Conservation (phyloP, 2,888 invertebrate species). For the Lithophane leautieri region DNA sequence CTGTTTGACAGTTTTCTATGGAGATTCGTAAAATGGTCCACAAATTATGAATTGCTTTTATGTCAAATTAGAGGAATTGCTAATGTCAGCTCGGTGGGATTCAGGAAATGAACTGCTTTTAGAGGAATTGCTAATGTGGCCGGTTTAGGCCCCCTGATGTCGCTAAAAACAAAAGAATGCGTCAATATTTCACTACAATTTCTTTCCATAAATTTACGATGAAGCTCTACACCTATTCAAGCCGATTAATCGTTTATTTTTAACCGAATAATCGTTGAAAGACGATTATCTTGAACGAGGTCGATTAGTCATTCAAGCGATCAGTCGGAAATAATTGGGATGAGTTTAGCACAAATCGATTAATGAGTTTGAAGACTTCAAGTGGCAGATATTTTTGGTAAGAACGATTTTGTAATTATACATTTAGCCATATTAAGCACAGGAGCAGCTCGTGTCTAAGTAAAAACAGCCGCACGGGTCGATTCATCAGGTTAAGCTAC, state of each 20-base stretch:
- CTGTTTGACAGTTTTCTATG: no score
- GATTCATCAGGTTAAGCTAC: no score
- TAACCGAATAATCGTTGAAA: constrained; percentile 51
- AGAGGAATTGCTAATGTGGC: no score
- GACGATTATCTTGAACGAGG: constrained; percentile 47
- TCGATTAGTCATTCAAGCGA: constrained; percentile 43
- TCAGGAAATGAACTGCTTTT: no score
- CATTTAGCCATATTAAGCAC: no score
- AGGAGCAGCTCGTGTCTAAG: no score
- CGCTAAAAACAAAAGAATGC: constrained; percentile 7
- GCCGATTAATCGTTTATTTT: constrained; percentile 46
- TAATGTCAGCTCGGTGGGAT: no score
- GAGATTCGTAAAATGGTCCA: no score
- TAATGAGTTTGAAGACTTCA: constrained; percentile 8
- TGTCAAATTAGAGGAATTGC: no score
- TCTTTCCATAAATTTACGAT: constrained; percentile 25
- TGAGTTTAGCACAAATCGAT: constrained; percentile 46
- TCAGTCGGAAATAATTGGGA: constrained; percentile 47
- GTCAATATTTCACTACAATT: background rate
- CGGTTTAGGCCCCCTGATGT: no score
- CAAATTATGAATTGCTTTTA: no score
- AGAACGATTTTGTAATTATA: constrained; percentile 1
- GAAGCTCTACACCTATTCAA: constrained; percentile 17
- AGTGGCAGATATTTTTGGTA: constrained; percentile 25
- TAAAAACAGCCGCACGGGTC: no score